Evolutionary conservation across 37 sponge, comb jelly and placozoan species (phyloP), one percentile per base, ranked within the genome.

Genomic region (Geodia barretti): DNA sequence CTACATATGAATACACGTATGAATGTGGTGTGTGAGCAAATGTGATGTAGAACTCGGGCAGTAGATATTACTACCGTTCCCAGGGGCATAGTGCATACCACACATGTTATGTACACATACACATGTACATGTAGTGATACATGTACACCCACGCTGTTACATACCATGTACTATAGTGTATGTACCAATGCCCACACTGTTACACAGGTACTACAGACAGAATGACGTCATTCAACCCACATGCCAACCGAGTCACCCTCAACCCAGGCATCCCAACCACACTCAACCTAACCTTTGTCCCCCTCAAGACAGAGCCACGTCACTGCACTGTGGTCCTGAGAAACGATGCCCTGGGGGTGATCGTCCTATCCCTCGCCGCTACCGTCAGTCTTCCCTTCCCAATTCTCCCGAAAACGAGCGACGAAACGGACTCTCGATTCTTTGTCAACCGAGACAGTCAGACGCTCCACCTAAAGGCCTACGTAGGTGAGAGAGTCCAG

Each of bases 401-500:
- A 26, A 26, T 61, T 0, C 23, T 84, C 0, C 85, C 90, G 23
- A 47, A 47, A 47, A 47, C 54, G 7, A 47, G 54, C 14, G 54
- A 14, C 7, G 14, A 47, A 17, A n/a, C n/a, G n/a, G 29, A 77
- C 24, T 61, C 85, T 8, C 20, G 28, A 21, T 41, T 42, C 41
- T 60, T 75, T 25, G 61, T 79, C 26, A 79, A 90, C 62, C 11
- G 25, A 3, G 64, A 84, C 23, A 84, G 70, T 5, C 58, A 41
- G 23, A 90, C 90, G 8, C 60, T 90, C 0, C 74, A 90, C 59
- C 68, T 90, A 4, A 84, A 79, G 60, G 62, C 64, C 4, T n/a
- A 60, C 37, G 42, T 43, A 41, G 85, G 76, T 17, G 60, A 84
- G n/a, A 4, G 26, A 4, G 65, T 90, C 23, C 41, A 76, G 25